Percentiles rank a stretch among this genome's conserved stretches.
Evolutionary conservation across 1,140 invertebrate species (phyloP).

Genomic region (Drosophila yakuba): DNA sequence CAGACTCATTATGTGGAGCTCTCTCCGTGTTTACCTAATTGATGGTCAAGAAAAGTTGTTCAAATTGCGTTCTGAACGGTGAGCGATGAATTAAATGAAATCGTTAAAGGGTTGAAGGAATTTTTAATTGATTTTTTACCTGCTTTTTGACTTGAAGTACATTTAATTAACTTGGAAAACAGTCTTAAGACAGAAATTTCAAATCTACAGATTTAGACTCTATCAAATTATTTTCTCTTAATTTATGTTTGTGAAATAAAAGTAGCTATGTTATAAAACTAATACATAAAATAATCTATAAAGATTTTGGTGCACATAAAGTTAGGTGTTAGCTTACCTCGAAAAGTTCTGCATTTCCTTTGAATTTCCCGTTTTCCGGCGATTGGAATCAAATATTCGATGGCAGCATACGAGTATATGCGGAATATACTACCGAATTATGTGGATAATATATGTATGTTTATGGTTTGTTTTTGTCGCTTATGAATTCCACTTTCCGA

Average conservation of each 20-base stretch:
- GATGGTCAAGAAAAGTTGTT: slow-evolving; percentile 27
- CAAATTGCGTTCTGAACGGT: slow-evolving; percentile 17
- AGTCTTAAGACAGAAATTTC: too few relatives aligned
- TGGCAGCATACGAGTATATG: slow-evolving; percentile 12
- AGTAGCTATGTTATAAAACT: too few relatives aligned
- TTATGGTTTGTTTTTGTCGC: slow-evolving; percentile 42
- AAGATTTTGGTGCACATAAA: background rate
- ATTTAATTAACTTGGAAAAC: background rate
- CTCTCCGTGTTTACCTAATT: slow-evolving; percentile 49
- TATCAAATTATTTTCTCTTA: too few relatives aligned
- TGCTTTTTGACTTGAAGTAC: background rate
- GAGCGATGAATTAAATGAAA: background rate
- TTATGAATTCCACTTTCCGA: slow-evolving; percentile 42
- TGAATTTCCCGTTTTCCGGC: slow-evolving; percentile 34
- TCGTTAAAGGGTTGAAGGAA: background rate
- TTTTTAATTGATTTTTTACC: slow-evolving; percentile 19
- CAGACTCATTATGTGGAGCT: slow-evolving; percentile 23
- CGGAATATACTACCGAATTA: slow-evolving; percentile 34
- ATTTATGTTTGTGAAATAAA: too few relatives aligned
- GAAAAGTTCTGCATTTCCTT: slow-evolving; percentile 72
- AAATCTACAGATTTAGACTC: too few relatives aligned
- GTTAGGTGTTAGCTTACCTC: slow-evolving; percentile 44
- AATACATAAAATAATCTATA: too few relatives aligned
- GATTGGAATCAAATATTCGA: slow-evolving; percentile 47
- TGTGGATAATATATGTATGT: slow-evolving; percentile 38